Evolutionary conservation across 2,888 invertebrate genomes (phyloP).

Genomic region (Netelia melanura): DNA sequence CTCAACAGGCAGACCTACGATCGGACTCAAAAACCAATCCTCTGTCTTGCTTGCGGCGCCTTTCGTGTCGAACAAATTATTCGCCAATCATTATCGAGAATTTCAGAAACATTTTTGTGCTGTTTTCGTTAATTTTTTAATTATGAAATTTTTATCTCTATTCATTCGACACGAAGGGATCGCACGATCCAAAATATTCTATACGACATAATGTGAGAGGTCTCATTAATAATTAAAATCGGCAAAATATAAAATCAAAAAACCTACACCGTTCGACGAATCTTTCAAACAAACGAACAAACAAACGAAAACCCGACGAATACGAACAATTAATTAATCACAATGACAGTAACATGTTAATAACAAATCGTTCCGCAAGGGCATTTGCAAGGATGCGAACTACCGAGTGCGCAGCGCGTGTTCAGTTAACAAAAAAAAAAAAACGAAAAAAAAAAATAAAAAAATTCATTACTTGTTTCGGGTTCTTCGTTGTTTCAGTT

Average conservation of each 20-base stretch:
- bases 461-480: background rate
- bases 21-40: constrained; percentile 78
- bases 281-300: constrained; percentile 58
- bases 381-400: constrained; percentile 72
- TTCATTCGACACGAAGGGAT: constrained; percentile 65
- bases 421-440: constrained; percentile 40
- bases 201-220: constrained; percentile 72
- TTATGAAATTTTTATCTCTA: background rate
- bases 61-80: constrained; percentile 71
- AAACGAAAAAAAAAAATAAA: background rate
- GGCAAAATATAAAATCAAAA: background rate
- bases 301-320: constrained; percentile 72
- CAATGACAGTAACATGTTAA: constrained; percentile 72
- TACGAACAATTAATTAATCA: constrained; percentile 58
- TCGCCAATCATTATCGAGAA: background rate
- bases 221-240: constrained; percentile 55
- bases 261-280: constrained; percentile 66
- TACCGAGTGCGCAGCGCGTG: constrained; percentile 50
- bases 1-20: constrained; percentile 82
- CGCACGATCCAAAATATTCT: constrained; percentile 57
- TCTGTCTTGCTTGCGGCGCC: constrained; percentile 70
- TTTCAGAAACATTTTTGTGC: background rate
- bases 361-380: constrained; percentile 76
- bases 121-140: background rate
- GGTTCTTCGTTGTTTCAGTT: constrained; percentile 26